These are phyloP conservation scores for Dermolepida albohirtum DNA, from an alignment of 2,888 invertebrate genomes.

Conservation along the genomic window DNA sequence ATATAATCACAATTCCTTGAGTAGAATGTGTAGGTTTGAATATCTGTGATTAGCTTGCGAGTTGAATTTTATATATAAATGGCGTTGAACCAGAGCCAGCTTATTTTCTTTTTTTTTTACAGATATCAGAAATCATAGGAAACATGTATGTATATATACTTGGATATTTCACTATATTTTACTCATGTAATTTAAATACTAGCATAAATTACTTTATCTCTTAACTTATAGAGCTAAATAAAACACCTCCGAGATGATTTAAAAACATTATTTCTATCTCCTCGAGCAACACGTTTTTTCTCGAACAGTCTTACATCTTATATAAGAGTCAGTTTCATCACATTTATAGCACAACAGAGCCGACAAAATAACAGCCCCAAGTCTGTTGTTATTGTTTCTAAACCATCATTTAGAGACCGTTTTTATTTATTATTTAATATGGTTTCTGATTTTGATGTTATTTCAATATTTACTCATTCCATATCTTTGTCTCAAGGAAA, in stretches of 20 bases:
- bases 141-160: conserved; percentile 64
- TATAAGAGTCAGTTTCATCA: conserved; percentile 37
- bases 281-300: conserved; percentile 29
- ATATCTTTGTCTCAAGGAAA: conserved; percentile 20
- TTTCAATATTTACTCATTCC: conserved; percentile 28
- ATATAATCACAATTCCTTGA: conserved; percentile 38
- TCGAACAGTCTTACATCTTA: conserved; percentile 16
- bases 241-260: conserved; percentile 48
- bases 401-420: conserved; percentile 41
- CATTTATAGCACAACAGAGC: conserved; percentile 50
- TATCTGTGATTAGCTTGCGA: conserved; percentile 35
- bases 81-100: conserved; percentile 56
- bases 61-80: conserved; percentile 37
- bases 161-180: conserved; percentile 61
- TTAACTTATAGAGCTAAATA: conserved; percentile 58
- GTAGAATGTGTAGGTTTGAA: conserved; percentile 39
- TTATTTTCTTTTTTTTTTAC: conserved; percentile 51
- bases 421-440: conserved; percentile 29
- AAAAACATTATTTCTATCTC: conserved; percentile 43
- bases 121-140: conserved; percentile 61
- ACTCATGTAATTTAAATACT: conserved; percentile 63
- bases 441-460: conserved; percentile 2
- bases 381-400: conserved; percentile 49
- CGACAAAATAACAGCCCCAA: conserved; percentile 44
- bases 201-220: conserved; percentile 63